These are phyloP conservation scores for Abrostola triplasia DNA, from an alignment of 2,888 invertebrate species.

Conservation along the genomic window DNA sequence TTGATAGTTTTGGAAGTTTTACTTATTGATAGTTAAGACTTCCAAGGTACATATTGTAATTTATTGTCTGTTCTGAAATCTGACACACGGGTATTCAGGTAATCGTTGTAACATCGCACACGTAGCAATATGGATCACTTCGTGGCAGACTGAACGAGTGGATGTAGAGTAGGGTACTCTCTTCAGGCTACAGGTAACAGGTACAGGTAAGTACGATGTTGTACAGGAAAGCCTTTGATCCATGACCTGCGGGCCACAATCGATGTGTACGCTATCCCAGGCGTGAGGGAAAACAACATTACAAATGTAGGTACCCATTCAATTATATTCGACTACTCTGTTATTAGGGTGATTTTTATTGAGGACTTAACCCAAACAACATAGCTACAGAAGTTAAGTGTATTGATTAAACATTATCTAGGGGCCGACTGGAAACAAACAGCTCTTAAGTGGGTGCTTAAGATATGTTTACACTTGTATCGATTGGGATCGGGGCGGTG, in stretches of 20 bases:
- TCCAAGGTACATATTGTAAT: no score
- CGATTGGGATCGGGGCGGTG: constrained; percentile 6
- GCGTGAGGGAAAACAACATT: constrained; percentile 14
- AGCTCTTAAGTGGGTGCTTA: constrained; percentile 19
- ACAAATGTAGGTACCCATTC: neutral
- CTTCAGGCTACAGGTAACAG: no score
- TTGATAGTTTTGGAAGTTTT: no score
- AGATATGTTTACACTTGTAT: constrained; percentile 22
- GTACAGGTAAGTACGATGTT: neutral
- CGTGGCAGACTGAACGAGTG: no score
- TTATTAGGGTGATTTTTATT: constrained; percentile 10
- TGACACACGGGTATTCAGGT: no score
- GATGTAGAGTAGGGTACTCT: no score
- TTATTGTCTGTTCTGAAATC: no score
- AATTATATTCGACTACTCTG: neutral
- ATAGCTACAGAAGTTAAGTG: constrained; percentile 8
- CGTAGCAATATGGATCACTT: no score
- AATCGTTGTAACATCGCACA: no score
- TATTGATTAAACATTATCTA: constrained; percentile 13
- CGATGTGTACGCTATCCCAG: constrained; percentile 14
- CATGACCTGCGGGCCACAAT: constrained; percentile 18
- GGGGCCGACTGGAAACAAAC: neutral
- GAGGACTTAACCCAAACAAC: constrained; percentile 6
- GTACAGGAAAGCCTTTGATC: constrained; percentile 32
- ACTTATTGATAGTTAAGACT: no score